Percentiles rank a stretch among this genome's conserved stretches.
Conservation (phyloP, 2,888 invertebrate species). For the Pristionchus arcanus region DNA sequence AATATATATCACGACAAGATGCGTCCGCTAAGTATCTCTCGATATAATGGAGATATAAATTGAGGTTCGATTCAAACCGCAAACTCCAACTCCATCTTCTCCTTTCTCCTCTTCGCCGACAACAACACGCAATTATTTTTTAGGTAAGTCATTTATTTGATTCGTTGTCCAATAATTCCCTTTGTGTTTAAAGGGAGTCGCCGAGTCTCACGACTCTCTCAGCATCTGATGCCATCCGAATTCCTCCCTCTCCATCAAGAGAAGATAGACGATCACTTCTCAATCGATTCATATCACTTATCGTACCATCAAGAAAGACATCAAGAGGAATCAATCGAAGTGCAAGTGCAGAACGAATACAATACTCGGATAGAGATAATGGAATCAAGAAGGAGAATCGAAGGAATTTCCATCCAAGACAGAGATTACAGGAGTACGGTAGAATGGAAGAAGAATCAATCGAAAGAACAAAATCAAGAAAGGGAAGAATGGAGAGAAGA, state of each 20-base stretch:
- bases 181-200: conserved; percentile 46
- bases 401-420: not conserved
- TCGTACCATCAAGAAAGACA: not conserved
- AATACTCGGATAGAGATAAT: conserved; percentile 43
- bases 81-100: conserved; percentile 13
- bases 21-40: not conserved
- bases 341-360: conserved; percentile 51
- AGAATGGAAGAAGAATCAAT: not conserved
- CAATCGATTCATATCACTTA: conserved; percentile 31
- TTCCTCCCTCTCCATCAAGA: conserved; percentile 22
- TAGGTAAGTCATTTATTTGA: conserved; percentile 30
- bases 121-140: conserved; percentile 39
- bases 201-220: conserved; percentile 55
- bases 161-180: not conserved
- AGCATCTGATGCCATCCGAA: not conserved
- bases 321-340: conserved; percentile 28
- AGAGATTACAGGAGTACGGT: conserved; percentile 14
- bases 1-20: not conserved
- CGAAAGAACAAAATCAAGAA: not conserved
- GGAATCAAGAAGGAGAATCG: conserved; percentile 36
- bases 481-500: conserved; percentile 30
- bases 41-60: not conserved
- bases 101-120: conserved; percentile 6
- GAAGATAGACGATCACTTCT: conserved; percentile 40
- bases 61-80: conserved; percentile 50